Base-by-base conservation (phyloP, 2,888 invertebrate species). In the Latrodectus hesperus region DNA sequence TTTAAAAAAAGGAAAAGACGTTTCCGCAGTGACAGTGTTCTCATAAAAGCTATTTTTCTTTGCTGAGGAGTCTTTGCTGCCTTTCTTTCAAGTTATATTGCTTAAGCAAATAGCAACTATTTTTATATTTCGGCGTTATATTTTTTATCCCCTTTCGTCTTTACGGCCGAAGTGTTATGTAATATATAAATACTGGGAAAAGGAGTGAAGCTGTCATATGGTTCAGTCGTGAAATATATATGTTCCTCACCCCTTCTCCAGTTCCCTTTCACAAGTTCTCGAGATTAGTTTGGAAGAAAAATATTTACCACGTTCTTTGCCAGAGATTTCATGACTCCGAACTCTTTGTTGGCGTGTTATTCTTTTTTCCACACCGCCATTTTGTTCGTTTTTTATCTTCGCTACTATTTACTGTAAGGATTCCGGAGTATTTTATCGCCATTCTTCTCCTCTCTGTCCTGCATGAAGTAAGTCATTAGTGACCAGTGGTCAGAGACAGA, bases 381-480 rank as follows among this genome's bases (percentile, higher is more conserved):
- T 76, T 65, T 76, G 64, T 76, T 64, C 65, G 65, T 76, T 64
- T 79, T 76, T 53, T 71, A 51, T 49, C 22, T 49, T 12, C 55
- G 22, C 49, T 26, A 67, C 70, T 86, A 80, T 86, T 86, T 68
- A 75, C 85, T 17, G 72, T 80, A 71, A 75, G 74, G 80, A 86
- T 86, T 70, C 76, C 70, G 60, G n/a, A 49, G 74, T 85, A 75
- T 79, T 85, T 85, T 73, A 72, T 72, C 77, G 49, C 64, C 72
- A 72, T 65, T 81, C 60, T 60, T 60, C 38, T 38, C n/a, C 60
- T 10, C 60, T 60, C n/a, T 11, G 12, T 60, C 38, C 77, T 67
- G 67, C 68, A 81, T 87, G 86, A 87, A 87, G 38, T 38, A 38
- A 38, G 86, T 87, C 86, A 87, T 87, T 87, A 87, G 81, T 87